Base-by-base conservation (phyloP, 2,888 invertebrate species). In the Morinoia aosen region DNA sequence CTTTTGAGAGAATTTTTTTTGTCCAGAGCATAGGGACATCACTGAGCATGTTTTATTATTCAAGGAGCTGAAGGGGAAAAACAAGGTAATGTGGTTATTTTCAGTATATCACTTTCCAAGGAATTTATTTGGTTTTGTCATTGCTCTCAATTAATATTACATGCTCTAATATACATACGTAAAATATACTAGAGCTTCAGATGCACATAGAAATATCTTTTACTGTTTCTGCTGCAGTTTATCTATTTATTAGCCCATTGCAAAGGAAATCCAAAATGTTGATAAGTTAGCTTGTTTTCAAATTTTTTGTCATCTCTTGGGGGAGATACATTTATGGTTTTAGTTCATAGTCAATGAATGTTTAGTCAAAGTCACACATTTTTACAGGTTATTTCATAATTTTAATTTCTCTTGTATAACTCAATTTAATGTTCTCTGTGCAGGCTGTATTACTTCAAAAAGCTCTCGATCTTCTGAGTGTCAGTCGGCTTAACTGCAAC, bases 251-350 rank as follows among this genome's bases (percentile, higher is more conserved):
- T 40, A 90, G 88, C 90, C 8, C 16, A 39, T 95, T 56, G 40
- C 91, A 56, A 48, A 48, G 48, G 48, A 48, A 48, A 48, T 48
- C 5, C 48, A 48, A 48, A 48, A 48, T 48, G 48, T 48, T 48
- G 48, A 97, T 98, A 99, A 98, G 99, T 99, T 97, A 97, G 48
- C 2, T 48, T 48, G 48, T 48, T 48, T 48, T 48, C 5, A 48
- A 48, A 48, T 48, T 48, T 48, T 48, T 48, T 48, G 48, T 4
- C 48, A 48, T 48, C 48, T 48, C 48, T 48, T 48, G 48, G 48
- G 48, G 48, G 48, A 48, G 5, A 48, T 48, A 48, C 48, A 48
- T 48, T 4, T 48, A 2, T 48, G 48, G 48, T 48, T 48, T 48
- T 48, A 48, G 48, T 48, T 48, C 48, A 4, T 48, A 48, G 48